Evolutionary conservation across 2,797 vertebrate species (phyloP), one percentile per base, ranked within the genome.

Genomic region (Falco berigora): DNA sequence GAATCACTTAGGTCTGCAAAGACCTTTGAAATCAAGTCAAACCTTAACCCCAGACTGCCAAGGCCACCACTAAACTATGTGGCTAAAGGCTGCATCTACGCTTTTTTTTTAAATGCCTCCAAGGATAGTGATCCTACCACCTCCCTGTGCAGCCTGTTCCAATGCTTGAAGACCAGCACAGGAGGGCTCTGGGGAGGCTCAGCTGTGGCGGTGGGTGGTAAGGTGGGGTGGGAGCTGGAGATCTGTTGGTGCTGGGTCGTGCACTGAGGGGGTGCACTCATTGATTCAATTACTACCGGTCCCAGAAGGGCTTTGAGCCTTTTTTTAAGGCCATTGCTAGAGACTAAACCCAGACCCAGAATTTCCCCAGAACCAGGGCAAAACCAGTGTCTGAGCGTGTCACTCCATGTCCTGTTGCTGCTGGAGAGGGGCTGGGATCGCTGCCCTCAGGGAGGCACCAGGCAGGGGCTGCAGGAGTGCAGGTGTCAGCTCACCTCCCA

Each of bases 331-430:
- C 11, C 47, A 21, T 5, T 9, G 4, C 5, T 52, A 55, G 44
- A 59, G 23, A 42, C 9, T 10, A 72, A 81, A 44, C 22, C 12
- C 36, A 2, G 14, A 47, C 8, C 9, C 14, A 64, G 5, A 49
- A 22, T 17, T 71, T 22, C 4, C 1, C 24, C 36, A 40, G 46
- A 63, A n/a, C 9, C 0, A 1, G 49, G 34, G 44, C 7, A 50
- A 56, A 80, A 71, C 30, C 36, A 30, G 21, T 0, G 0, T 17
- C 52, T 9, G 53, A 5, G 5, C 2, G 0, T 46, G 71, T 28
- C 0, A 0, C 19, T 78, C 56, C 17, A 1, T 6, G 17, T 52
- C 14, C 24, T 0, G 0, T 6, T 3, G 1, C 68, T 55, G n/a
- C n/a, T 6, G 36, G 46, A 59, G 40, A 34, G 79, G 38, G 44